Percentiles rank a stretch among this genome's conserved stretches.
phyloP scores from a whole-genome alignment of 2,797 vertebrate species.

The Dipus sagitta region DNA sequence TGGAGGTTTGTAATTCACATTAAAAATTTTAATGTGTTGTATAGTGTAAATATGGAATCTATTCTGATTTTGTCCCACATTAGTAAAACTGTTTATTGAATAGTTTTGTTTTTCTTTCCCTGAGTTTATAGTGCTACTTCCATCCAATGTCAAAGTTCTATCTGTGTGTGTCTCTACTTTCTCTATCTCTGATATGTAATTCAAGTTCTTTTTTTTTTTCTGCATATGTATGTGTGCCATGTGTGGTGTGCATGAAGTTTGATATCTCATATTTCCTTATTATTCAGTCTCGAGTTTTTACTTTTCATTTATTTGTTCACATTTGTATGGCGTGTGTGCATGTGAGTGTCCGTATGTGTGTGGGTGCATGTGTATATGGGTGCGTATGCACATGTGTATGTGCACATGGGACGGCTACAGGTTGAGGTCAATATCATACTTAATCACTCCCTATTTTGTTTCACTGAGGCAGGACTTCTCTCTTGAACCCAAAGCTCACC shows the following conservation, averaged over 20 bases:
- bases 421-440: no score
- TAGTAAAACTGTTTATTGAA: not conserved
- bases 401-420: no score
- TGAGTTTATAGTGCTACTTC: not conserved
- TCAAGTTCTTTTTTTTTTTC: not conserved
- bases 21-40: not conserved
- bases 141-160: not conserved
- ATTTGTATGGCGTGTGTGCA: no score
- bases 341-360: no score
- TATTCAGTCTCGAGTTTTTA: not conserved
- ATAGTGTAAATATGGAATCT: not conserved
- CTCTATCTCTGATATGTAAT: not conserved
- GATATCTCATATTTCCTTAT: not conserved
- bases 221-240: no score
- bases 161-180: not conserved
- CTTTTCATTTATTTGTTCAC: no score
- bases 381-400: no score
- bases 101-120: not conserved
- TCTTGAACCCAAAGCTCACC: no score
- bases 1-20: not conserved
- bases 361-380: no score
- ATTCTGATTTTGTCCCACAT: not conserved
- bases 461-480: no score
- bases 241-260: not conserved
- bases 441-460: no score